A percentile compares a stretch with the other conserved stretches of the same genome.
phyloP scores from a whole-genome alignment of 2,888 invertebrate genomes.

The Nezara viridula region DNA sequence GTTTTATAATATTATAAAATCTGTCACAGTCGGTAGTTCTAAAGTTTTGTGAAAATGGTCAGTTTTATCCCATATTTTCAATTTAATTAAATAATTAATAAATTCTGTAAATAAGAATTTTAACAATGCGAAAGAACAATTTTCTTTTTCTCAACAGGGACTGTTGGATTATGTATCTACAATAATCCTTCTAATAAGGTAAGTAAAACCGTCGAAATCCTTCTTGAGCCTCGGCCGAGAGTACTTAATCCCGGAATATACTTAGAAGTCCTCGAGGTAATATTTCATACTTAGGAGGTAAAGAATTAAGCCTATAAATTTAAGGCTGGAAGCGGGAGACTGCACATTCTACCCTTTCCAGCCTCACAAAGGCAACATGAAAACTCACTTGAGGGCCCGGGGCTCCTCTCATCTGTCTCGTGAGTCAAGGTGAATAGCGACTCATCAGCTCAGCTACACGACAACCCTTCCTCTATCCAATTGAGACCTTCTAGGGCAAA shows the following conservation, averaged over 20 bases:
- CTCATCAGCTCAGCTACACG: background rate
- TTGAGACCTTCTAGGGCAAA: background rate
- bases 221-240: background rate
- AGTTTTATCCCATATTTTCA: no score
- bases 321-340: background rate
- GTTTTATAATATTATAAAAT: no score
- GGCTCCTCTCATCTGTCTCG: background rate
- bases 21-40: no score
- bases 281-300: slow-evolving; percentile 33
- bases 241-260: slow-evolving; percentile 19
- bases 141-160: background rate
- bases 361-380: background rate
- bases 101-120: background rate
- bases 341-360: background rate
- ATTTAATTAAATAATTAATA: no score
- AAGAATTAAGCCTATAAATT: slow-evolving; percentile 35
- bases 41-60: no score
- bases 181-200: background rate
- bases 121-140: background rate
- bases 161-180: background rate
- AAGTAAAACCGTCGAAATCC: slow-evolving; percentile 10
- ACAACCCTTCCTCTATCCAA: slow-evolving; percentile 8
- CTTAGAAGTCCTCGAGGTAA: slow-evolving; percentile 23
- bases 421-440: background rate
- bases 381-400: background rate